phyloP scores from a whole-genome alignment of 2,888 invertebrate species.

The Abrostola triplasia region DNA sequence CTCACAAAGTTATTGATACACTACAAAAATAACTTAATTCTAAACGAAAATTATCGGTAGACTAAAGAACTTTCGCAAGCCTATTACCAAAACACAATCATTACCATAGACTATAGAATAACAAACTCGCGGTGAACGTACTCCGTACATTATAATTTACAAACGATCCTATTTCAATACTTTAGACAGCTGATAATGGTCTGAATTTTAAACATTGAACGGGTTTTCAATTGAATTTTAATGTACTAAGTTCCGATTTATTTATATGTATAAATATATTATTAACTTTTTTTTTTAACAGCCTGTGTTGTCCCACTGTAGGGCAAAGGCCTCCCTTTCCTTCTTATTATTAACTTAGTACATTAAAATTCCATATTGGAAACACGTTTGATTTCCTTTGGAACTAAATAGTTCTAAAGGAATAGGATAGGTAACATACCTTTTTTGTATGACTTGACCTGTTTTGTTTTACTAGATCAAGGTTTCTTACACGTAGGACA shows the following conservation, averaged over 20 bases:
- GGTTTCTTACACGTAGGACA: too few relatives aligned
- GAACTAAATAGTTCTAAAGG: too few relatives aligned
- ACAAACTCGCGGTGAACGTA: conserved; percentile 43
- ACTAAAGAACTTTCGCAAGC: neutral
- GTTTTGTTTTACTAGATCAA: too few relatives aligned
- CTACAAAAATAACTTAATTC: too few relatives aligned
- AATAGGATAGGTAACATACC: neutral
- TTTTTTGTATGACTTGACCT: conserved; percentile 21
- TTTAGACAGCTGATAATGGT: conserved; percentile 52
- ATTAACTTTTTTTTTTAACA: too few relatives aligned
- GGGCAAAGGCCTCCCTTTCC: too few relatives aligned
- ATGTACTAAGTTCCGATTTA: neutral
- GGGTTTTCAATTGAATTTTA: conserved; percentile 17
- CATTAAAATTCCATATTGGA: too few relatives aligned
- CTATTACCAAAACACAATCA: conserved; percentile 16
- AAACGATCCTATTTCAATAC: conserved; percentile 50
- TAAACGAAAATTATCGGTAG: conserved; percentile 6
- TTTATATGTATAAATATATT: too few relatives aligned
- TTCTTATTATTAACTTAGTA: too few relatives aligned
- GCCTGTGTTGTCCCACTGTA: too few relatives aligned
- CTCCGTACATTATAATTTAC: conserved; percentile 45
- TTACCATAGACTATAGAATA: conserved; percentile 25
- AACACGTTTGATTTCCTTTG: too few relatives aligned
- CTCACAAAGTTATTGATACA: too few relatives aligned
- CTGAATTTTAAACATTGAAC: conserved; percentile 38